Conservation (phyloP, 2,113 vertebrate genomes). For the Paradisaea rubra region DNA sequence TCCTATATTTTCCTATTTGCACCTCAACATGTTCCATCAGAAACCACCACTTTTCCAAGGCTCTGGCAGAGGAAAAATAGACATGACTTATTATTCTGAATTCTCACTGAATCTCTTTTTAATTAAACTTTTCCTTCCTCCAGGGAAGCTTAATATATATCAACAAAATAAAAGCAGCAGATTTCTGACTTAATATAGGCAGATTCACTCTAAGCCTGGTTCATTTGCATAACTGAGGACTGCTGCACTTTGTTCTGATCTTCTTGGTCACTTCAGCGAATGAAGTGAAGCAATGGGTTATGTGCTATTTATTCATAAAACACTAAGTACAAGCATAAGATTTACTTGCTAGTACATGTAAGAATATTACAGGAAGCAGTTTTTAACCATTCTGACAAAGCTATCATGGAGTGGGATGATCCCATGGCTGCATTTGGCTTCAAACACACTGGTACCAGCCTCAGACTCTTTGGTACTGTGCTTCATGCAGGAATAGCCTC, state of each 20-base stretch:
- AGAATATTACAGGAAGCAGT: background rate
- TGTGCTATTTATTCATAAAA: background rate
- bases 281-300: background rate
- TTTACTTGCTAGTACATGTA: background rate
- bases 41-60: background rate
- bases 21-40: background rate
- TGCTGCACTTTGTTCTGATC: background rate
- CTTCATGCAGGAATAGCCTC: background rate
- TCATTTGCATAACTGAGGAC: background rate
- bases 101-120: background rate
- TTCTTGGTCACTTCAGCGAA: background rate
- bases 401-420: background rate
- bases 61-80: background rate
- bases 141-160: background rate
- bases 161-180: background rate
- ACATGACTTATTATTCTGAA: background rate
- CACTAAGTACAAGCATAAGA: background rate
- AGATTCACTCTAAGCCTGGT: background rate
- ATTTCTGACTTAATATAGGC: background rate
- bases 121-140: conserved; percentile 8
- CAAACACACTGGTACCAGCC: background rate
- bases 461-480: background rate
- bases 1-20: background rate
- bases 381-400: background rate
- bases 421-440: background rate